These are phyloP conservation scores for Gonioctena quinquepunctata DNA, from an alignment of 1,140 invertebrate genomes.

Conservation along the genomic window DNA sequence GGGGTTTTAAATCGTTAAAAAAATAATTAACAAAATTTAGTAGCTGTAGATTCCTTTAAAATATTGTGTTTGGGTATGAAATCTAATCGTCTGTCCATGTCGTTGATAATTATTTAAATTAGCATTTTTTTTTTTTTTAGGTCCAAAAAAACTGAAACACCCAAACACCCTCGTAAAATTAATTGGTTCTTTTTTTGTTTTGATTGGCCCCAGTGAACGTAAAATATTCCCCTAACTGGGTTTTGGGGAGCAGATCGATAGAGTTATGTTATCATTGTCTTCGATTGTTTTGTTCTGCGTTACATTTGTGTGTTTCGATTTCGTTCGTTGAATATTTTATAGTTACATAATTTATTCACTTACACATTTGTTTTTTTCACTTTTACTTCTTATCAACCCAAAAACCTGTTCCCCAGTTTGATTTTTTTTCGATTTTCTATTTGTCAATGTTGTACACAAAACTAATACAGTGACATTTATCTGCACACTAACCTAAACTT, in stretches of 20 bases:
- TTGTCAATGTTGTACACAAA: conserved; percentile 25
- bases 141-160: too few species aligned
- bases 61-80: too few species aligned
- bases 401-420: too few species aligned
- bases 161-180: conserved; percentile 21
- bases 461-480: conserved; percentile 24
- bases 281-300: conserved; percentile 4
- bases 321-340: not conserved
- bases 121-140: too few species aligned
- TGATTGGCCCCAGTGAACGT: conserved; percentile 32
- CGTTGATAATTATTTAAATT: too few species aligned
- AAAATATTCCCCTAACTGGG: conserved; percentile 14
- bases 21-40: too few species aligned
- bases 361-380: too few species aligned
- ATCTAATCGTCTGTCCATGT: too few species aligned
- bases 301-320: conserved; percentile 4
- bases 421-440: conserved; percentile 7
- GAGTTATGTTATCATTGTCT: conserved; percentile 16
- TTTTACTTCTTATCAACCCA: too few species aligned
- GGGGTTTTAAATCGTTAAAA: too few species aligned
- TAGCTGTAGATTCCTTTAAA: too few species aligned
- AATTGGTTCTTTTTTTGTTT: conserved; percentile 19
- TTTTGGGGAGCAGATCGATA: conserved; percentile 40
- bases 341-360: too few species aligned
- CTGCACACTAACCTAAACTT: conserved; percentile 25